Base-by-base conservation (phyloP, 2,888 invertebrate species). In the Nudaria mundana region DNA sequence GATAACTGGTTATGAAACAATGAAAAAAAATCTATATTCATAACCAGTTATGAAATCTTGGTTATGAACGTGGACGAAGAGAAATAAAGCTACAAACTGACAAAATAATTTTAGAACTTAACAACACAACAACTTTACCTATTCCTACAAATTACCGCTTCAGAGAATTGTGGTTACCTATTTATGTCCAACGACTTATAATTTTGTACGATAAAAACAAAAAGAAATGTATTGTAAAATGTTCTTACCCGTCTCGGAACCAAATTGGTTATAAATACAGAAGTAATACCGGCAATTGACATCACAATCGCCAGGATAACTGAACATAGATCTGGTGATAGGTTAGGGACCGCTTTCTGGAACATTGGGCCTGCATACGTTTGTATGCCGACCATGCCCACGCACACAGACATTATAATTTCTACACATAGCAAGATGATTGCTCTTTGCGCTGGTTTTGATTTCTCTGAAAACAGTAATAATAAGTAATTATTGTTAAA, bases 301-400 rank as follows among this genome's bases (percentile, higher is more conserved):
- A 91, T 86, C 1, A 91, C 87, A 0, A 71, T 50, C 0, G 90
- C 91, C 12, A 92, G 76, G 4, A 90, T 64, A 1, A 92, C 89
- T 2, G 91, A 82, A 15, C 90, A 88, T 2, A 69, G 40, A 30
- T 88, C 68, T 0, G 89, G 79, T 0, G 86, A 79, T 3, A 90
- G 36, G 1, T 68, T 65, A 11, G 85, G 87, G 1, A 80, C 88
- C 0, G 90, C 81, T 28, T 69, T 69, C 11, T 66, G 35, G 51
- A 91, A 89, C 48, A 91, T 84, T 37, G 64, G 67, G 3, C 77
- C 76, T 1, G 89, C 82, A 50, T 87, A 77, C 6, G 68, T 48
- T 26, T 70, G 63, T 0, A 80, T 54, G 0, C 66, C 71, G 1
- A 70, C 44, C 48, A 72, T 65, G 1, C 80, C 77, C 61, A 68